Base-by-base conservation (phyloP, 1,140 invertebrate genomes). In the Diabrotica virgifera region DNA sequence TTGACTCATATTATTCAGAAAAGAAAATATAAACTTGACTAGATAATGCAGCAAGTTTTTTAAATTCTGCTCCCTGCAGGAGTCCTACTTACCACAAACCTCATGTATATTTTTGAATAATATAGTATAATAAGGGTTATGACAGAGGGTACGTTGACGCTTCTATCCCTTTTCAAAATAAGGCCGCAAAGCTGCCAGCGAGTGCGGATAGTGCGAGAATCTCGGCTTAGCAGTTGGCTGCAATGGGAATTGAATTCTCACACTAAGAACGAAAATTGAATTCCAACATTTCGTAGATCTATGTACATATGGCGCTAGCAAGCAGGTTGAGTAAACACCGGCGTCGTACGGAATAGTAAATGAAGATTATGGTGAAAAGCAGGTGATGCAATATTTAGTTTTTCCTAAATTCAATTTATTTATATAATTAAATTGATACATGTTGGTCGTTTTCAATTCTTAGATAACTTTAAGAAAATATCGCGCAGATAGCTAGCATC, bases 261-360 rank as follows among this genome's bases (percentile, higher is more conserved):
- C 10, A 12, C 24, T 36, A 12, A 40, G 55, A 5, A 57, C 35
- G 55, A 40, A 57, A 40, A 57, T 57, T 35, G 55, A 57, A 57
- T 57, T 57, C 11, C 55, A 36, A 36, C 24, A 57, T 57, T 57
- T 40, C 55, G n/a, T 37, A 57, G 10, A 57, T 57, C 36, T 36
- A 57, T 37, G 36, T 36, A 57, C 55, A 10, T 57, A n/a, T n/a
- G 24, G 36, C 37, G 36, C 36, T 6, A 36, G 52, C n/a, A 46
- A 46, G 4, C 40, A 46, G 40, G 40, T 46, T 46, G 40, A 46
- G 40, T 46, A 46, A 46, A 46, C 40, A 46, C n/a, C 40, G 40
- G 40, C 40, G n/a, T 46, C 40, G 40, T 46, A 46, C 40, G 6
- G 40, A 46, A 46, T 46, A 6, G 40, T 46, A 5, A 46, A 46